Base-by-base conservation (phyloP, 2,113 vertebrate genomes). In the Progne subis region DNA sequence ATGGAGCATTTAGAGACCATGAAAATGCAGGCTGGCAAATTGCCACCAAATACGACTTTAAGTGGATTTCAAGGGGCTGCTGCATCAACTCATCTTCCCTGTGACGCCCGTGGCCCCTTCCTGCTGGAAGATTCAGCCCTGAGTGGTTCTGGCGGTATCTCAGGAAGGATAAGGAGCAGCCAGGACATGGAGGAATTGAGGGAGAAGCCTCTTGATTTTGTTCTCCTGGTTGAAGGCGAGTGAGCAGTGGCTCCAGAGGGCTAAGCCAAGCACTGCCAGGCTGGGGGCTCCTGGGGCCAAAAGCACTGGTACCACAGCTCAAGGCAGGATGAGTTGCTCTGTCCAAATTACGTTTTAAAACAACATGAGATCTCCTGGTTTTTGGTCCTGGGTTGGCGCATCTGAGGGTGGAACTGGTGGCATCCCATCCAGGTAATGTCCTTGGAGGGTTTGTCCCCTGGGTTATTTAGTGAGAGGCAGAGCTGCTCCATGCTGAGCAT, bases 31-130 rank as follows among this genome's bases (percentile, higher is more conserved):
- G 78, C 44, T 68, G 69, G 23, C n/a, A 71, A 20, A 90, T 63
- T 41, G 53, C 47, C 37, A 41, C 68, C 44, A 41, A 46, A 31
- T 41, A 24, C 0, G 28, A 69, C 60, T 88, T 69, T 7, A 24
- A 74, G 16, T 76, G 68, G 23, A 47, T 79, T 86, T 82, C 34
- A n/a, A 43, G 64, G 39, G 46, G 14, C 18, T 5, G 10, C 53
- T 52, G 43, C 17, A 6, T 23, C 16, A 18, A 4, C 14, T 47
- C 67, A 24, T 41, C 47, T 77, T 65, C 61, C 68, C 50, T 19
- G 2, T 6, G n/a, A 20, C 0, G 0, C 28, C 39, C 0, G 0
- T 1, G 7, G 24, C 25, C 32, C 29, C 18, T 84, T 72, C 16
- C 63, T 34, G 0, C 46, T 4, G 37, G 12, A 50, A 12, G 14